phyloP scores from a whole-genome alignment of 2,888 invertebrate species.

The Brachyopa scutellaris region DNA sequence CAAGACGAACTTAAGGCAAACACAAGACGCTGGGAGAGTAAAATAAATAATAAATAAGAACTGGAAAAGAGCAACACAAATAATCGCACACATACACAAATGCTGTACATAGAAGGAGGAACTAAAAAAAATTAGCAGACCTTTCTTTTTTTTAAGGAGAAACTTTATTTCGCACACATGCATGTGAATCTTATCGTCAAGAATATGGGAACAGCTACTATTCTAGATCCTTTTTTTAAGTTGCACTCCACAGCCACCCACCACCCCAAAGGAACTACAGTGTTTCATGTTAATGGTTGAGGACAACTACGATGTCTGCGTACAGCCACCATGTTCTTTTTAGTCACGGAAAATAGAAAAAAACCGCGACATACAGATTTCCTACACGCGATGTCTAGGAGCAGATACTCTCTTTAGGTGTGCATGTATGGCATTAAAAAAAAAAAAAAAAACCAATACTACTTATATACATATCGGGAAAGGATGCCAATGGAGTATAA shows the following conservation, averaged over 20 bases:
- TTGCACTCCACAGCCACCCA: conserved; percentile 13
- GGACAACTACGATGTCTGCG: conserved; percentile 15
- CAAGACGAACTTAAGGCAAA: conserved; percentile 36
- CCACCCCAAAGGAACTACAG: too few species aligned
- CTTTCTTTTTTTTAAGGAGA: not conserved
- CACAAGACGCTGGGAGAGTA: conserved; percentile 49
- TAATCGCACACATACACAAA: not conserved
- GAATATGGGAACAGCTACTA: conserved; percentile 15
- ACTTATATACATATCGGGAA: not conserved
- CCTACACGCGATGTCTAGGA: conserved; percentile 4
- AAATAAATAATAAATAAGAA: conserved; percentile 54
- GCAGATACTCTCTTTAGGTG: not conserved
- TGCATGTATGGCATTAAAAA: not conserved
- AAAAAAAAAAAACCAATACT: conserved; percentile 1
- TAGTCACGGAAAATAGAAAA: not conserved
- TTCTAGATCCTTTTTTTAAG: not conserved
- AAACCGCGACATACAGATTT: not conserved
- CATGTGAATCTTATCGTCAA: conserved; percentile 26
- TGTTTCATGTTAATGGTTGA: conserved; percentile 29
- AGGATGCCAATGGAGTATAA: conserved; percentile 11
- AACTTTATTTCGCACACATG: conserved; percentile 3
- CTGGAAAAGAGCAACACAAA: conserved; percentile 3
- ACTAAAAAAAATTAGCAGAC: not conserved
- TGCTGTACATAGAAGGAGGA: not conserved
- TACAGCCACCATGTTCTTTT: not conserved